phyloP scores from a whole-genome alignment of 2,888 invertebrate species.

The Cryptus viduatorius region DNA sequence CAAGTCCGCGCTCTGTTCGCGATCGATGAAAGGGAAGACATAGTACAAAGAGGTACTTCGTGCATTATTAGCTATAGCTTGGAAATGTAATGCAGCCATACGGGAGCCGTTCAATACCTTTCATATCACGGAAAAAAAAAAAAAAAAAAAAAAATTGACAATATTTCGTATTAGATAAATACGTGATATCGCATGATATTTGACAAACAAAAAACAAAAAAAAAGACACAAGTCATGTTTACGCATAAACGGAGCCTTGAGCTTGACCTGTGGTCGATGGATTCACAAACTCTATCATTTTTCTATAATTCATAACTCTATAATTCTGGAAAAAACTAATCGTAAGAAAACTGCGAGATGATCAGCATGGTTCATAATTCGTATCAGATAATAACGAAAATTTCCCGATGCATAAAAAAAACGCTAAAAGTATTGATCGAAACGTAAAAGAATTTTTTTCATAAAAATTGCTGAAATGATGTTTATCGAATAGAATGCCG shows the following conservation, averaged over 20 bases:
- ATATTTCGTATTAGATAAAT: background rate
- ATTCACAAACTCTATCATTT: background rate
- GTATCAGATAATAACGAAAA: background rate
- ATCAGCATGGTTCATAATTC: background rate
- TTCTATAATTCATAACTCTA: too few species aligned
- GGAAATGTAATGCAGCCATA: constrained; percentile 32
- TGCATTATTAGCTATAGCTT: constrained; percentile 43
- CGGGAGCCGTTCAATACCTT: constrained; percentile 1
- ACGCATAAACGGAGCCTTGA: too few species aligned
- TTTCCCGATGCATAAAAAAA: background rate
- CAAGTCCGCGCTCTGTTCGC: constrained; percentile 48
- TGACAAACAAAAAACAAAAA: background rate
- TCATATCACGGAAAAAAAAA: background rate
- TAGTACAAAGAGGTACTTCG: constrained; percentile 42
- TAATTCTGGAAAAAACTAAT: too few species aligned
- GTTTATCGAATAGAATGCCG: constrained; percentile 6
- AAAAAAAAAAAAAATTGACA: background rate
- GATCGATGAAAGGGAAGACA: constrained; percentile 60
- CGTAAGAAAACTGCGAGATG: too few species aligned
- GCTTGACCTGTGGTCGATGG: background rate
- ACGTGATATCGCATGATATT: background rate
- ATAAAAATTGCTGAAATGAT: background rate
- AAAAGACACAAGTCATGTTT: background rate
- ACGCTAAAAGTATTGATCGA: background rate
- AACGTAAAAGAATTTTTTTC: background rate